phyloP scores from a whole-genome alignment of 92 coral and sea anemone genomes.

The Zoanthus sansibaricus region DNA sequence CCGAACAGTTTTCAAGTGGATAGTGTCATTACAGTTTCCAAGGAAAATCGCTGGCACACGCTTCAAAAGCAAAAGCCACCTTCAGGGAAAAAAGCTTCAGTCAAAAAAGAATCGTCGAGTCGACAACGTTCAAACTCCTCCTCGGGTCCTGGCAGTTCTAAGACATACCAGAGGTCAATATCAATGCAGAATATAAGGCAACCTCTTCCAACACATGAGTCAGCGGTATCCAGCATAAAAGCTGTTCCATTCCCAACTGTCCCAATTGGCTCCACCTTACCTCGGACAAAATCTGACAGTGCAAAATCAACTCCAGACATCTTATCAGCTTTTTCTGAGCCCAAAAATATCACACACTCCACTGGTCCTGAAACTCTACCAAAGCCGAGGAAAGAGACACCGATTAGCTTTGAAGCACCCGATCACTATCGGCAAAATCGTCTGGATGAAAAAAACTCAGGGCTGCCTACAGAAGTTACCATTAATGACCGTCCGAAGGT shows the following conservation, averaged over 20 bases:
- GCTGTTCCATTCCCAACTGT: constrained; percentile 84
- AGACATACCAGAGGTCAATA: constrained; percentile 58
- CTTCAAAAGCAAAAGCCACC: constrained; percentile 78
- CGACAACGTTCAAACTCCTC: constrained; percentile 22
- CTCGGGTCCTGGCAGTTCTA: constrained; percentile 6
- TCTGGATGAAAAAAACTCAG: constrained; percentile 4
- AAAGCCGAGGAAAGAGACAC: constrained; percentile 54
- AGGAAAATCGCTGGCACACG: constrained; percentile 87
- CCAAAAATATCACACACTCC: neutral
- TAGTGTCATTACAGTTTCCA: constrained; percentile 92
- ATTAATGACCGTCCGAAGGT: neutral
- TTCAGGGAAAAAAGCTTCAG: constrained; percentile 62
- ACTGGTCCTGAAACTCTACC: constrained; percentile 29
- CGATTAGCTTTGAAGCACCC: constrained; percentile 58
- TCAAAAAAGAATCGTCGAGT: constrained; percentile 59
- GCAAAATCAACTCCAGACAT: constrained; percentile 48
- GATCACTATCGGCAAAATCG: constrained; percentile 25
- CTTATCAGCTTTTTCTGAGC: constrained; percentile 35
- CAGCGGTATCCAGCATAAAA: constrained; percentile 61
- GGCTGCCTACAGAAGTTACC: neutral
- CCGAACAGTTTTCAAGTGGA: constrained; percentile 81
- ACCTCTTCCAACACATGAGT: constrained; percentile 67
- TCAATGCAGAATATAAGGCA: constrained; percentile 78
- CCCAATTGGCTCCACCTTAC: constrained; percentile 58
- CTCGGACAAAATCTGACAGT: constrained; percentile 67